Evolutionary conservation across 2,888 invertebrate species (phyloP).

Genomic region (Muscina levida): DNA sequence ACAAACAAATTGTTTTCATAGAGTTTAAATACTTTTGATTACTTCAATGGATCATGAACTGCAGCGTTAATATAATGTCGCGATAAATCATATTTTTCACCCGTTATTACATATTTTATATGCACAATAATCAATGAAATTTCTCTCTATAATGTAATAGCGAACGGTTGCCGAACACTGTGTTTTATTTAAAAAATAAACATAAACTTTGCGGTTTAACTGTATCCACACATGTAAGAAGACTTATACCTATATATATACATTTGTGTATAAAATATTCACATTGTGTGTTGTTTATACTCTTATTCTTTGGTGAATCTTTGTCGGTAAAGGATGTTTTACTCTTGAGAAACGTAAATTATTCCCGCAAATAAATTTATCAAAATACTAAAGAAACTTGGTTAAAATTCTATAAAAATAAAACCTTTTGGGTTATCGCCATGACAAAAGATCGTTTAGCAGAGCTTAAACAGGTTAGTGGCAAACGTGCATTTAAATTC

Average conservation of each 20-base stretch:
- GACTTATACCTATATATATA: neutral
- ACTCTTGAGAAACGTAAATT: neutral
- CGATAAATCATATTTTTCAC: too few relatives aligned
- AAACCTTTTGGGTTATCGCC: too few relatives aligned
- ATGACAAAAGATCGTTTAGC: constrained; percentile 63
- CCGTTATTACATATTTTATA: too few relatives aligned
- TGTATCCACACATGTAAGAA: neutral
- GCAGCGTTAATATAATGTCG: too few relatives aligned
- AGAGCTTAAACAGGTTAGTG: constrained; percentile 58
- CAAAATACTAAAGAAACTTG: neutral
- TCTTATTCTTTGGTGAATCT: constrained; percentile 15
- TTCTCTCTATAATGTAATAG: too few relatives aligned
- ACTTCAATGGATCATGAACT: too few relatives aligned
- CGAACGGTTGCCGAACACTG: constrained; percentile 3
- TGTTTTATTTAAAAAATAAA: constrained; percentile 13
- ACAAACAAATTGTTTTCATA: too few relatives aligned
- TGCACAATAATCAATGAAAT: too few relatives aligned
- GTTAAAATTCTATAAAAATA: too few relatives aligned
- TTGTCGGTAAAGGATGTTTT: constrained; percentile 20
- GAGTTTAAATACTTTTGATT: too few relatives aligned
- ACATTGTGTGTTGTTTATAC: neutral
- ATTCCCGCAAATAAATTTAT: constrained; percentile 1
- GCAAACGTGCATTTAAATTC: too few relatives aligned
- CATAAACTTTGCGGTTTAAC: constrained; percentile 15
- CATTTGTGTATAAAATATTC: neutral